Evolutionary conservation across 2,888 invertebrate genomes (phyloP).

Genomic region (Drosophila prolongata): DNA sequence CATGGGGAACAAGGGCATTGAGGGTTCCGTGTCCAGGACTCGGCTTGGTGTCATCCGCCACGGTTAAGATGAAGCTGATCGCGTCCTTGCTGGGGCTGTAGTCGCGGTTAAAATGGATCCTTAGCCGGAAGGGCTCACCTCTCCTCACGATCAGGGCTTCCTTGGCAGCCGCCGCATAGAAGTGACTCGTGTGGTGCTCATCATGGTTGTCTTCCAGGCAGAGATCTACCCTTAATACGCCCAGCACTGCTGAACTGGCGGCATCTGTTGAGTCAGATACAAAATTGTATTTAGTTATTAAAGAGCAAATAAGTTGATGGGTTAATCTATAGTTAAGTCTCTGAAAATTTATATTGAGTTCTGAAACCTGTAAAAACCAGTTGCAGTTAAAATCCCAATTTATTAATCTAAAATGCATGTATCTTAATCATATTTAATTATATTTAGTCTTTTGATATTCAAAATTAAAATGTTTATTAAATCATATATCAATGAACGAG

Average conservation of each 20-base stretch:
- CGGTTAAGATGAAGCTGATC: conserved; percentile 92
- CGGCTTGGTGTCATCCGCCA: conserved; percentile 91
- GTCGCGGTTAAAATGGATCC: conserved; percentile 90
- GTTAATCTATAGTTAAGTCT: too few relatives aligned
- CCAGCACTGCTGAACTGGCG: conserved; percentile 88
- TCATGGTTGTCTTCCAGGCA: conserved; percentile 90
- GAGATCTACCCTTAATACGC: conserved; percentile 90
- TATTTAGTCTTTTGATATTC: too few relatives aligned
- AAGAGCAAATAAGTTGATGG: too few relatives aligned
- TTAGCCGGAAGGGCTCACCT: conserved; percentile 90
- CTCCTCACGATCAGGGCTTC: conserved; percentile 90
- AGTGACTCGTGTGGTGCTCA: conserved; percentile 91
- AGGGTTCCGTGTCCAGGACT: conserved; percentile 92
- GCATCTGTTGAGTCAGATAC: conserved; percentile 80
- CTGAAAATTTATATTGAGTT: too few relatives aligned
- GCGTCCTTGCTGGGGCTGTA: conserved; percentile 91
- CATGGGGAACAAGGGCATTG: conserved; percentile 89
- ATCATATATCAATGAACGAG: too few relatives aligned
- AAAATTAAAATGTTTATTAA: too few relatives aligned
- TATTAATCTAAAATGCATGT: too few relatives aligned
- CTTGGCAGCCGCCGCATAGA: conserved; percentile 85
- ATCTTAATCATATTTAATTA: too few relatives aligned
- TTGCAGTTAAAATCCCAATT: too few relatives aligned
- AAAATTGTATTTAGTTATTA: neutral
- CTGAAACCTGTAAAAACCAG: too few relatives aligned